Evolutionary conservation across 2,888 invertebrate species (phyloP).

Genomic region (Subacronicta megacephala): DNA sequence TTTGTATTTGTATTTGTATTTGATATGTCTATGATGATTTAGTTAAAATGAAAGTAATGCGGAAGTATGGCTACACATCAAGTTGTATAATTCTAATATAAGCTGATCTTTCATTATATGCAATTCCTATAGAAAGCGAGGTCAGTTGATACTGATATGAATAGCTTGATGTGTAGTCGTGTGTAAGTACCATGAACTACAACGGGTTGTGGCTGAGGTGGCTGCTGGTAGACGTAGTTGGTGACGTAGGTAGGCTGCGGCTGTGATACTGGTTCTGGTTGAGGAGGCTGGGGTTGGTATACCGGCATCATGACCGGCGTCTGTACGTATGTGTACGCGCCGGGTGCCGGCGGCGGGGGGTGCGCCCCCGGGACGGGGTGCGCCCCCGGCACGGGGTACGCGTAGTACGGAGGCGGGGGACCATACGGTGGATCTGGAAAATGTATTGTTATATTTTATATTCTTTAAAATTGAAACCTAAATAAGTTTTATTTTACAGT

Average conservation of each 20-base stretch:
- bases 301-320: slow-evolving; percentile 80
- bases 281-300: slow-evolving; percentile 68
- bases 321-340: slow-evolving; percentile 73
- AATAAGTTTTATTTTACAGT: no score
- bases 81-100: no score
- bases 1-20: no score
- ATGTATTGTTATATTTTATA: no score
- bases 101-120: no score
- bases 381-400: slow-evolving; percentile 17
- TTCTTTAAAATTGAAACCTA: no score
- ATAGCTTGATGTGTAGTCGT: no score
- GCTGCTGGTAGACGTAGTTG: slow-evolving; percentile 75
- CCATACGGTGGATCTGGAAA: slow-evolving; percentile 70
- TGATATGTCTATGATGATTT: no score
- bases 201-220: slow-evolving; percentile 55
- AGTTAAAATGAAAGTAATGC: no score
- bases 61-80: no score
- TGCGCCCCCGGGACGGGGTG: slow-evolving; percentile 12
- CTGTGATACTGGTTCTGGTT: slow-evolving; percentile 55
- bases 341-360: slow-evolving; percentile 58
- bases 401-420: slow-evolving; percentile 52
- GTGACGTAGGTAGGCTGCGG: slow-evolving; percentile 73
- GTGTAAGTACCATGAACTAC: slow-evolving; percentile 62
- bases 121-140: no score
- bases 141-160: no score